These are phyloP conservation scores for Ailurus styani DNA, from an alignment of 2,113 vertebrate species.

Conservation along the genomic window DNA sequence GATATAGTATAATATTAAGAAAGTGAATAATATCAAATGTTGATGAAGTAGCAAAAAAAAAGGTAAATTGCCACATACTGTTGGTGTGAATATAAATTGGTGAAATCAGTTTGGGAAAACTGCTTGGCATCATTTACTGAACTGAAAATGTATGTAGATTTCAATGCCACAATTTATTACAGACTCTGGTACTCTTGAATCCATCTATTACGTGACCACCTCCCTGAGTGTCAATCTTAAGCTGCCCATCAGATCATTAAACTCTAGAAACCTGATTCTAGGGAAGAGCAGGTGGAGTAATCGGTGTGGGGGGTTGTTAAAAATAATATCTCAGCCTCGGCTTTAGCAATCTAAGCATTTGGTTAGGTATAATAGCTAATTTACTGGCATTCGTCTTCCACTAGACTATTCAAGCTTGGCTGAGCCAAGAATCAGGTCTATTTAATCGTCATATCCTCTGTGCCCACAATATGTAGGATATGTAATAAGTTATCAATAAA, in stretches of 20 bases:
- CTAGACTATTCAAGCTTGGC: background rate
- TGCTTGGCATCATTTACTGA: background rate
- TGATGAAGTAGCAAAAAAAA: background rate
- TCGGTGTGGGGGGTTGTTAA: background rate
- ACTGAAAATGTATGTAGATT: background rate
- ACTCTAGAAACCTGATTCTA: background rate
- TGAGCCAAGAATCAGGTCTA: background rate
- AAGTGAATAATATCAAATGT: background rate
- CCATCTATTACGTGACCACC: background rate
- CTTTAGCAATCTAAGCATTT: background rate
- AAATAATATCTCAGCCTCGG: background rate
- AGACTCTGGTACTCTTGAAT: background rate
- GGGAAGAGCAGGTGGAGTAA: background rate
- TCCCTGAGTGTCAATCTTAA: slow-evolving; percentile 5
- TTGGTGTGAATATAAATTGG: background rate
- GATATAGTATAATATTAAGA: background rate
- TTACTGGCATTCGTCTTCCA: background rate
- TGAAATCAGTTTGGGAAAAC: background rate
- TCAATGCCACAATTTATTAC: background rate
- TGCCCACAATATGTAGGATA: background rate
- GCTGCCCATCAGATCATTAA: background rate
- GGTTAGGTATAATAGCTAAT: background rate
- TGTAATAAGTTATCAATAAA: background rate
- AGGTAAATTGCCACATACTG: background rate
- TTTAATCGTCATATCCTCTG: background rate